These are phyloP conservation scores for Tyria jacobaeae DNA, from an alignment of 2,888 invertebrate genomes.

Conservation along the genomic window DNA sequence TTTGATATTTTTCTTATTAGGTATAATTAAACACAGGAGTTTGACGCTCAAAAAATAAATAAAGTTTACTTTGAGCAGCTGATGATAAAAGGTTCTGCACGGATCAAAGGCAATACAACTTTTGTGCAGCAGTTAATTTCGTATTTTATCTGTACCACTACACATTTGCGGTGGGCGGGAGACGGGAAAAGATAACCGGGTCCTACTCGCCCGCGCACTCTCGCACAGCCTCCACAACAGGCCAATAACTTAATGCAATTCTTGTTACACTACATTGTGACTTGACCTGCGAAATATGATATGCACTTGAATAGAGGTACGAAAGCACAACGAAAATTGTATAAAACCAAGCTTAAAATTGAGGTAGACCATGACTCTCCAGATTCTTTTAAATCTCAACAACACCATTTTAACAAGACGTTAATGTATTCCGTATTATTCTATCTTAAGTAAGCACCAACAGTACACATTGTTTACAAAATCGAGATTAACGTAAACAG, in stretches of 20 bases:
- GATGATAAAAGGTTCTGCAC: background rate
- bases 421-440: constrained; percentile 34
- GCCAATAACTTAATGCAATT: constrained; percentile 61
- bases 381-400: constrained; percentile 17
- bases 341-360: constrained; percentile 17
- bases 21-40: background rate
- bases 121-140: constrained; percentile 20
- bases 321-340: constrained; percentile 19
- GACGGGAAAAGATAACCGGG: constrained; percentile 54
- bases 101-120: constrained; percentile 14
- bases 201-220: constrained; percentile 48
- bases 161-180: constrained; percentile 44
- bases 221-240: constrained; percentile 46
- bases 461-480: constrained; percentile 37
- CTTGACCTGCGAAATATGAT: constrained; percentile 26
- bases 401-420: constrained; percentile 12
- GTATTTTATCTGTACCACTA: constrained; percentile 38
- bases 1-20: background rate
- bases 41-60: background rate
- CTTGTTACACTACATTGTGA: constrained; percentile 52
- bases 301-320: background rate
- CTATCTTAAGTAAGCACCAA: constrained; percentile 35
- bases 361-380: constrained; percentile 11
- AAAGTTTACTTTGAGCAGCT: background rate
- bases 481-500: constrained; percentile 22